Evolutionary conservation across 2,888 invertebrate genomes (phyloP).

Genomic region (Perizoma flavofasciatum): DNA sequence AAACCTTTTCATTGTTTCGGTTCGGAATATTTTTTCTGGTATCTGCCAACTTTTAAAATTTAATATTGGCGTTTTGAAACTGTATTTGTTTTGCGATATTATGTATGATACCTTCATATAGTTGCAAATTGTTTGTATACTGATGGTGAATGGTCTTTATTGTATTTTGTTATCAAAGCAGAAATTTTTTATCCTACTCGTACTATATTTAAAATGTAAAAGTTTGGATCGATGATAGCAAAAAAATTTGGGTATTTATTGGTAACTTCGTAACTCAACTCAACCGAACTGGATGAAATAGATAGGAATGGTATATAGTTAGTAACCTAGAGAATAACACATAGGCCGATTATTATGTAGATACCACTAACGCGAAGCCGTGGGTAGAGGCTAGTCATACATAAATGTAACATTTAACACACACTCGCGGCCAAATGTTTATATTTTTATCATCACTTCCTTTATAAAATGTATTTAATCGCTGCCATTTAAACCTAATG

Average conservation of each 20-base stretch:
- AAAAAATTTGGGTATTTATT: no score
- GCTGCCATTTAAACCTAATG: constrained; percentile 17
- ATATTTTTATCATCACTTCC: constrained; percentile 23
- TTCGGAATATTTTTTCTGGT: constrained; percentile 8
- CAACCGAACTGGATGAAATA: no score
- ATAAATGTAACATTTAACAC: constrained; percentile 6
- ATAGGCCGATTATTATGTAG: no score
- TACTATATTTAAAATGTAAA: no score
- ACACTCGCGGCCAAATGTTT: constrained; percentile 3
- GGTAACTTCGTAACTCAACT: no score
- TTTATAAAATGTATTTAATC: constrained; percentile 25
- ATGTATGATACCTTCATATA: constrained; percentile 5
- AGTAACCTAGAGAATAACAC: no score
- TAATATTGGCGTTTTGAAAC: constrained; percentile 13
- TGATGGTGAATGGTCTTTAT: neutral
- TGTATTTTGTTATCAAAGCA: no score
- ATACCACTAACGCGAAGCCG: no score
- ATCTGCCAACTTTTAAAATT: constrained; percentile 7
- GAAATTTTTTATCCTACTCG: no score
- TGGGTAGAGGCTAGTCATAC: neutral
- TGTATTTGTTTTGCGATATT: constrained; percentile 12
- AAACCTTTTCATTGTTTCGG: constrained; percentile 23
- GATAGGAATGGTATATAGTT: no score
- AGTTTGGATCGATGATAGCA: no score
- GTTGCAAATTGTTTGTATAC: constrained; percentile 8